Evolutionary conservation across 2,113 vertebrate genomes (phyloP).

Genomic region (Grammomys dolichurus): DNA sequence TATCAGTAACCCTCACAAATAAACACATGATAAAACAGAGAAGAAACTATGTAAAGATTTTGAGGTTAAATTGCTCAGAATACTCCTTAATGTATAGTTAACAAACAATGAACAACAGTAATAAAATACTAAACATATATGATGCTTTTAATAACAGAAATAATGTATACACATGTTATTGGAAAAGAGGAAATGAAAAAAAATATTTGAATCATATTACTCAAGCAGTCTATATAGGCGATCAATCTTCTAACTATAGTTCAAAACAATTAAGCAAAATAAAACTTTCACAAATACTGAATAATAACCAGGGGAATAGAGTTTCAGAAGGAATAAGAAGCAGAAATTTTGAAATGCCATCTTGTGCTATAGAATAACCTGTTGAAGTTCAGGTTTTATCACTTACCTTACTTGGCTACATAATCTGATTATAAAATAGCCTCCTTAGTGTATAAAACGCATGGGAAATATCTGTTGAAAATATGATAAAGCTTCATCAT

Average conservation of each 20-base stretch:
- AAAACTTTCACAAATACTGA: background rate
- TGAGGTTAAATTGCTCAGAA: background rate
- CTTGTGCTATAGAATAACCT: background rate
- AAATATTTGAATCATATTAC: background rate
- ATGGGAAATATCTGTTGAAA: background rate
- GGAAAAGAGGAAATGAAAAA: background rate
- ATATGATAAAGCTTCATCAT: background rate
- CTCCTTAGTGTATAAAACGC: background rate
- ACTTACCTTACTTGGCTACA: background rate
- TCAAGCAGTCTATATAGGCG: background rate
- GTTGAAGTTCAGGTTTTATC: background rate
- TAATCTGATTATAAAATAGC: background rate
- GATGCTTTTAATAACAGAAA: background rate
- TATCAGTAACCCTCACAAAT: background rate
- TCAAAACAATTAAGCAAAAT: background rate
- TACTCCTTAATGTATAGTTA: background rate
- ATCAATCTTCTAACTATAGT: background rate
- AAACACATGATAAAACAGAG: background rate
- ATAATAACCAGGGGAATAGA: background rate
- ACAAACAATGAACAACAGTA: background rate
- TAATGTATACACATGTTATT: background rate
- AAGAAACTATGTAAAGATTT: background rate
- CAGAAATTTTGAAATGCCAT: background rate
- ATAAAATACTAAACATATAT: background rate
- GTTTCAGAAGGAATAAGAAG: background rate